Base-by-base conservation (phyloP, 2,888 invertebrate species). In the Lepidonotus clava region DNA sequence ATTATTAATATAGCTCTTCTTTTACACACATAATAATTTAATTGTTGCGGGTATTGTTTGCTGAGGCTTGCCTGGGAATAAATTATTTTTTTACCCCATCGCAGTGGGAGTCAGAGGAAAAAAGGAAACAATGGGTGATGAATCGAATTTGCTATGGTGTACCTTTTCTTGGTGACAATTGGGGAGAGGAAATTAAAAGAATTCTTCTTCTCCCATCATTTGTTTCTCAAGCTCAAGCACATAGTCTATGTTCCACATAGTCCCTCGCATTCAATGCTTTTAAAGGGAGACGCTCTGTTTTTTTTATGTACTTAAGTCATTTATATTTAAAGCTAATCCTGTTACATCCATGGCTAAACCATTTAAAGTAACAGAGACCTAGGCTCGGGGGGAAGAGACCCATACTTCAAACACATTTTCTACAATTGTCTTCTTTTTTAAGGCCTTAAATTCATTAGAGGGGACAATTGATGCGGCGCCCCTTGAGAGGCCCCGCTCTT, bases 21-120 rank as follows among this genome's bases (percentile, higher is more conserved):
- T 80, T 80, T 80, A n/a, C 80, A 46, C 80, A 80, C 80, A 80
- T 80, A 41, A 46, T 80, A 80, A 80, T 80, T 80, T 80, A 80
- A 80, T 80, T 80, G 80, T 46, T 46, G 40, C 46, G 14, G 2
- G 51, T 51, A 41, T 80, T 80, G 80, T 80, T 80, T 80, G 80
- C 80, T 6, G 24, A 24, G 18, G 24, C 46, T 41, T 80, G 46
- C 41, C 51, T 80, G 80, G 41, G 80, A 80, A 80, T 80, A 80
- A 80, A 80, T 80, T 71, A 71, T 71, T 67, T 56, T 56, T 61
- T 61, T 61, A n/a, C 14, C 76, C 38, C 40, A 6, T 34, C 76
- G 32, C 76, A 21, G 66, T 14, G 24, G n/a, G 28, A 24, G n/a
- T 8, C 6, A 34, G 6, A 4, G 24, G 14, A 41, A 24, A 46